Evolutionary conservation across 2,113 vertebrate genomes (phyloP), one percentile per base, ranked within the genome.

Genomic region (Equus przewalskii): DNA sequence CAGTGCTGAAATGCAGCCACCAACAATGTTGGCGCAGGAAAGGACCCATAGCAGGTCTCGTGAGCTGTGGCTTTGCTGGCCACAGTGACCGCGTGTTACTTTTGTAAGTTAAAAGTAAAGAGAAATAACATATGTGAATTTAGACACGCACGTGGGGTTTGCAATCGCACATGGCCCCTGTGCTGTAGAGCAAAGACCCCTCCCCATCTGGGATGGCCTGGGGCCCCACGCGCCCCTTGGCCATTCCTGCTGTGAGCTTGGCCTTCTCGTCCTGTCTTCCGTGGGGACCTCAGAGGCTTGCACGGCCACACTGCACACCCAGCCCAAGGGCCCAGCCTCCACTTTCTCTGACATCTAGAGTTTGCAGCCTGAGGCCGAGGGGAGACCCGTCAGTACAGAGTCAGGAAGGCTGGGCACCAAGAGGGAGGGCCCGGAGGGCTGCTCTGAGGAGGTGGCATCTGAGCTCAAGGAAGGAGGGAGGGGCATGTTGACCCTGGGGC

Each of bases 11-110:
- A 8, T 0, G 2, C 10, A 4, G 64, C 79, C 1, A 0, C 30
- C 0, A 6, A 4, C 18, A 0, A 0, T 6, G 16, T 7, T 4
- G 6, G 67, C 0, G 0, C 10, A 16, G 60, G 60, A 22, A 1
- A 2, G 19, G 33, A 26, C 0, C 1, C 8, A 5, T 5, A 0
- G 46, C 72, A 1, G 56, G 22, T 2, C 18, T 54, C 26, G 0
- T 1, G 26, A 49, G 14, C 26, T 30, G 36, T 15, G 26, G 49
- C 78, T 24, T 30, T 65, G 36, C 62, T 9, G 9, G 33, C 70
- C 26, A 11, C 33, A 14, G 2, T 5, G 49, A 21, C 64, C 18
- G 2, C 0, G 0, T 4, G 49, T 69, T 60, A 1, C 7, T 26
- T 24, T 14, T 4, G 16, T 93, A 44, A 75, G 22, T 69, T 75